Evolutionary conservation across 2,888 invertebrate genomes (phyloP), one percentile per base, ranked within the genome.

Genomic region (Holacanthella duospinosa): DNA sequence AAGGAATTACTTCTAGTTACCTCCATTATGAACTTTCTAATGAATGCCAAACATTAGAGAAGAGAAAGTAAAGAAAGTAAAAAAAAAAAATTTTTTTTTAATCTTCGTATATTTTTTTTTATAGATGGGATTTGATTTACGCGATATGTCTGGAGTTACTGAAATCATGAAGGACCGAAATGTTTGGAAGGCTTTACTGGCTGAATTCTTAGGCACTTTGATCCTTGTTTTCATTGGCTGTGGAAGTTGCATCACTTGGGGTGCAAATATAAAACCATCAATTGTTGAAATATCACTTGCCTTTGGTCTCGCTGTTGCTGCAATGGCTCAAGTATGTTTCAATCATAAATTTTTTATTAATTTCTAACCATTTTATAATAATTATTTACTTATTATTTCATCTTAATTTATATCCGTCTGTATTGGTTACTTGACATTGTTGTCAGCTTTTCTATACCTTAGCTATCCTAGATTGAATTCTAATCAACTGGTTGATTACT

Each of bases 211-310:
- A 12, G 94, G 93, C 29, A 93, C 88, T 67, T 78, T 92, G 67
- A 80, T 94, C 59, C 81, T 95, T 73, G 93, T 93, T 75, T 85
- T 93, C 77, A 88, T 94, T 74, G 93, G 91, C 2, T 93, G 93
- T 76, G 91, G 90, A 3, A 84, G 91, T 12, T 85, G 85, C 73
- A 80, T 86, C 62, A 82, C 82, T 74, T 78, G 84, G 62, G 73
- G 80, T 16, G 78, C 79, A n/a, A 79, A 79, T 28, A 64, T 79
- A 68, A 77, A 48, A 26, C 69, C 69, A 9, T 59, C 66, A 21
- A 67, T 68, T 36, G 69, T 69, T 9, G 70, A 71, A 61, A 72
- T 72, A 56, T 64, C 71, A 4, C 61, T 72, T 1, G 68, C 72
- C 9, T 72, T 72, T 60, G 72, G 72, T 43, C 67, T 71, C 55